Conservation (phyloP, 1,140 invertebrate genomes). For the Meloidogyne hapla region DNA sequence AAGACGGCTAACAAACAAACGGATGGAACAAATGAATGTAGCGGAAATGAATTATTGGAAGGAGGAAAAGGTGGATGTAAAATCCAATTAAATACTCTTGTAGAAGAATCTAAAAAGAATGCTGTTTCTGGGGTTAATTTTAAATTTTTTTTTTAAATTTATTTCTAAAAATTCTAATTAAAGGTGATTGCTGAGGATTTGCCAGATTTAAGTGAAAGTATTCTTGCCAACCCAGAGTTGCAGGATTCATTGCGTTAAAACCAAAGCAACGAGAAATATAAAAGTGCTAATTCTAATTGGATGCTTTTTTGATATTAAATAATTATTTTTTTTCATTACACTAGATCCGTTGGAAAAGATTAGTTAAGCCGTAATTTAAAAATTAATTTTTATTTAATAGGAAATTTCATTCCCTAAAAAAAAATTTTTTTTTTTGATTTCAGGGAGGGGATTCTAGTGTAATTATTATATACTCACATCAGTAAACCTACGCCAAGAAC, state of each 20-base stretch:
- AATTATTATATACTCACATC: background rate
- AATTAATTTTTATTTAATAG: no score
- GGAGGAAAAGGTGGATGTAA: slow-evolving; percentile 25
- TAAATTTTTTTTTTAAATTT: slow-evolving; percentile 29
- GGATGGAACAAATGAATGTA: background rate
- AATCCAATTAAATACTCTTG: slow-evolving; percentile 36
- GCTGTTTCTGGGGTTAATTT: slow-evolving; percentile 51
- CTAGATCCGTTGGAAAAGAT: background rate
- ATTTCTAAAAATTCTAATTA: background rate
- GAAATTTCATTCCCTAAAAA: no score
- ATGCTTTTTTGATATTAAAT: background rate
- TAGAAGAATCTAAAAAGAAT: slow-evolving; percentile 58
- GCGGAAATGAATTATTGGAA: background rate
- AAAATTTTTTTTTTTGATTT: no score
- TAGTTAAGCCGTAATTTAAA: no score
- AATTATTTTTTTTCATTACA: background rate
- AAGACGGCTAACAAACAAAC: slow-evolving; percentile 3
- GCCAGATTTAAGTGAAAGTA: slow-evolving; percentile 49
- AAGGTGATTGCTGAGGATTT: slow-evolving; percentile 57
- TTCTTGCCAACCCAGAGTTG: slow-evolving; percentile 45
- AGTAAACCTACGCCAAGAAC: background rate
- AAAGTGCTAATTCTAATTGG: background rate
- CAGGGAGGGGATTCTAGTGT: no score
- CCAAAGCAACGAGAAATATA: background rate
- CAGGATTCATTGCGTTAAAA: slow-evolving; percentile 53